Evolutionary conservation across 2,113 vertebrate genomes (phyloP).

Genomic region (Apaloderma vittatum): DNA sequence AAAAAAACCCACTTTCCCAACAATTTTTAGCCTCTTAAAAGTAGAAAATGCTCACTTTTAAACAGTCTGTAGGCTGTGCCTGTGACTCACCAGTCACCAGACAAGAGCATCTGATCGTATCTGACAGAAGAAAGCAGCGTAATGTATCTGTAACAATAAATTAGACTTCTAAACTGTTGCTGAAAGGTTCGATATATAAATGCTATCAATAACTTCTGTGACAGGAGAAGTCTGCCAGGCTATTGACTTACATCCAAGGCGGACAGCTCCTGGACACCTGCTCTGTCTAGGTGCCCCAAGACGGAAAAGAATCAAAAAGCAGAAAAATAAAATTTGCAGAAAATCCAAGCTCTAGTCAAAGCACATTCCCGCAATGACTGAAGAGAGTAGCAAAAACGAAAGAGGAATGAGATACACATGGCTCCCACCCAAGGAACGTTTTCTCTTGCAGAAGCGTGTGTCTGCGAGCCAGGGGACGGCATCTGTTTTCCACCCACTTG

Average conservation of each 20-base stretch:
- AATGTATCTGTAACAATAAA: neutral
- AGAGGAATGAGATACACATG: neutral
- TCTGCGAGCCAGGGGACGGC: neutral
- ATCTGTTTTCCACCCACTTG: neutral
- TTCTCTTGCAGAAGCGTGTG: neutral
- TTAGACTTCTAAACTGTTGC: neutral
- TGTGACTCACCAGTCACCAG: slow-evolving; percentile 69
- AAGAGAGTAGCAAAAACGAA: neutral
- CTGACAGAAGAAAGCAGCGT: slow-evolving; percentile 5
- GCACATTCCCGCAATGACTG: neutral
- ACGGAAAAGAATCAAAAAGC: neutral
- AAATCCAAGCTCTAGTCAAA: neutral
- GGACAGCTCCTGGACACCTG: neutral
- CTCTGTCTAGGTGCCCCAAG: neutral
- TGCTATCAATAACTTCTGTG: neutral
- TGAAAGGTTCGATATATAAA: neutral
- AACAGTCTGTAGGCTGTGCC: slow-evolving; percentile 4
- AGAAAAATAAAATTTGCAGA: neutral
- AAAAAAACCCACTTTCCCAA: neutral
- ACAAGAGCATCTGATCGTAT: slow-evolving; percentile 15
- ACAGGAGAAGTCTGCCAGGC: neutral
- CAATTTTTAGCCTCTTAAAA: slow-evolving; percentile 1
- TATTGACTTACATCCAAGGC: neutral
- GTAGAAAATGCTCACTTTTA: neutral
- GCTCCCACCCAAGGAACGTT: neutral